A percentile compares a stretch with the other conserved stretches of the same genome.
Evolutionary conservation across 2,797 vertebrate genomes (phyloP).

Genomic region (Aratinga solstitialis): DNA sequence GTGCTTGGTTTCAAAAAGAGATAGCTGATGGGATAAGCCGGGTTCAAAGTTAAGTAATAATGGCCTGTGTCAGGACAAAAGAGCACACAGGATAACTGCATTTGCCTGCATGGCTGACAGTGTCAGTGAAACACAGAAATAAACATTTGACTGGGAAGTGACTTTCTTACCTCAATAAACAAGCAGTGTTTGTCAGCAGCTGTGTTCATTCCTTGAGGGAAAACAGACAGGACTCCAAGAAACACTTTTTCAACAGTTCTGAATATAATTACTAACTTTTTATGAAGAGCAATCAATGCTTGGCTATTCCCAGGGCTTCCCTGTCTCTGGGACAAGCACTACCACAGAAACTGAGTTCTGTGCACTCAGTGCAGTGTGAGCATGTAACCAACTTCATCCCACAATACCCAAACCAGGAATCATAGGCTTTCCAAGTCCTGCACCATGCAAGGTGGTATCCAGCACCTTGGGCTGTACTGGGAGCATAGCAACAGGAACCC

Average conservation of each 20-base stretch:
- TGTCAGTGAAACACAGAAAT: not conserved
- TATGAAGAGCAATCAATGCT: not conserved
- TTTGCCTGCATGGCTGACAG: not conserved
- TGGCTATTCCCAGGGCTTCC: not conserved
- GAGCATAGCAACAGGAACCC: not conserved
- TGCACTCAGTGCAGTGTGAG: not conserved
- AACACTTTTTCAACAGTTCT: not conserved
- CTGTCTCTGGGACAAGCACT: not conserved
- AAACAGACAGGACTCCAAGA: not conserved
- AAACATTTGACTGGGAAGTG: constrained; percentile 23
- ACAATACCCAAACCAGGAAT: not conserved
- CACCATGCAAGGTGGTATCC: not conserved
- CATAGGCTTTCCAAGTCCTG: not conserved
- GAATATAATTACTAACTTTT: not conserved
- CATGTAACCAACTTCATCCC: not conserved
- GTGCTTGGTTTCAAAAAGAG: not conserved
- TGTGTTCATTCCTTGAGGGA: not conserved
- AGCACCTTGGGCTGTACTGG: not conserved
- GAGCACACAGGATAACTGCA: not conserved
- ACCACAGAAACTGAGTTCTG: not conserved
- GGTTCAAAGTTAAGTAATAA: constrained; percentile 19
- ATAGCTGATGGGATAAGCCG: not conserved
- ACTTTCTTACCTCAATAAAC: constrained; percentile 23
- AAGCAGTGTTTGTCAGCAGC: constrained; percentile 40
- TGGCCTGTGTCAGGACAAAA: constrained; percentile 1